Conservation (phyloP, 2,888 invertebrate species). For the Tillus elongatus region DNA sequence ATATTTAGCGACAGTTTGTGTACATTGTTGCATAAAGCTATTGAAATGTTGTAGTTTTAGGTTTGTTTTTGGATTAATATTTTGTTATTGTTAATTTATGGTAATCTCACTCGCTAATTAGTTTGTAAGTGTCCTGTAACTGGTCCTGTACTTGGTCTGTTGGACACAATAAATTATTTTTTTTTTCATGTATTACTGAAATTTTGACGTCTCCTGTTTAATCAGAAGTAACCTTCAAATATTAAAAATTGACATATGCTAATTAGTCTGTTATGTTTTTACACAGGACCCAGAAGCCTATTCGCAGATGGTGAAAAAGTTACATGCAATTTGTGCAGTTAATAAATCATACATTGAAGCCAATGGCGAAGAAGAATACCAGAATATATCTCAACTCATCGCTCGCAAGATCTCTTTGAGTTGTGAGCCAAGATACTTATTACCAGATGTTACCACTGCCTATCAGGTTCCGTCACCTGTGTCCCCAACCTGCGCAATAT, state of each 20-base stretch:
- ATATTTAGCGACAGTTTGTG: too few relatives aligned
- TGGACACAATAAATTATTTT: too few relatives aligned
- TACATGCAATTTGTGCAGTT: conserved; percentile 34
- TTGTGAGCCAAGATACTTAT: conserved; percentile 32
- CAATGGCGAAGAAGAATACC: conserved; percentile 25
- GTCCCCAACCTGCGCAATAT: conserved; percentile 16
- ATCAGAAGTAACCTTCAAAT: too few relatives aligned
- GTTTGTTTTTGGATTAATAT: too few relatives aligned
- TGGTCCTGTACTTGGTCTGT: too few relatives aligned
- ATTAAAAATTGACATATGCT: conserved; percentile 4
- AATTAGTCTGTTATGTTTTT: conserved; percentile 9
- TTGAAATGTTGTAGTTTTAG: too few relatives aligned
- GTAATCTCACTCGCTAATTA: too few relatives aligned
- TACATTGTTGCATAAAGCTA: too few relatives aligned
- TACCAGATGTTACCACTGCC: conserved; percentile 17
- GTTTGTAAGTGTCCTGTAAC: too few relatives aligned
- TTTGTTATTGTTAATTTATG: too few relatives aligned
- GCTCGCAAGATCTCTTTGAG: conserved; percentile 34
- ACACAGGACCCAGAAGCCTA: conserved; percentile 36
- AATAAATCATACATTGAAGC: conserved; percentile 30
- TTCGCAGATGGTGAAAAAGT: conserved; percentile 33
- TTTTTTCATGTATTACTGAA: too few relatives aligned
- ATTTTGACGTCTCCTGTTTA: too few relatives aligned
- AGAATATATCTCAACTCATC: conserved; percentile 27
- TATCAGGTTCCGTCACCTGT: conserved; percentile 14